These are phyloP conservation scores for Melanerpes aurifrons DNA, from an alignment of 2,113 vertebrate species.

Conservation along the genomic window DNA sequence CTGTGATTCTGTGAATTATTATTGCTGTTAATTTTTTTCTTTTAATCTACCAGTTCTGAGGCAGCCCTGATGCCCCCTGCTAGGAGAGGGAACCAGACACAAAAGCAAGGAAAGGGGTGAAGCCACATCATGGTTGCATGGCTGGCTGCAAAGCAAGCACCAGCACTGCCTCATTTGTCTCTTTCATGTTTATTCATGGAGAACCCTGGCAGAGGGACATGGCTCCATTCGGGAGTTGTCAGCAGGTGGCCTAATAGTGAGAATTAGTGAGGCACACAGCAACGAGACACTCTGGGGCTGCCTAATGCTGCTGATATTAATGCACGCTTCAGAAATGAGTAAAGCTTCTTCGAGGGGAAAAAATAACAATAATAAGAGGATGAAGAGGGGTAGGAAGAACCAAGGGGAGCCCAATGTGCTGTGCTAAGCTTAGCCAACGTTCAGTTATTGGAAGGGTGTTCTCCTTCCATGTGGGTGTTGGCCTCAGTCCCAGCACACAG, in stretches of 20 bases:
- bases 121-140: slow-evolving; percentile 58
- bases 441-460: rapidly evolving
- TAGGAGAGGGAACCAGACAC: slow-evolving; percentile 59
- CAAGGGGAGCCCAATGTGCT: background rate
- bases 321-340: slow-evolving; percentile 42
- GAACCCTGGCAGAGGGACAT: background rate
- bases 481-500: rapidly evolving
- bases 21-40: background rate
- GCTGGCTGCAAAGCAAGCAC: background rate
- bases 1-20: background rate
- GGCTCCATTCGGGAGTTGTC: slow-evolving; percentile 56
- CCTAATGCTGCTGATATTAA: slow-evolving; percentile 51
- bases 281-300: slow-evolving; percentile 18
- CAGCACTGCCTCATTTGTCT: slow-evolving; percentile 64
- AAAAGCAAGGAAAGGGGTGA: slow-evolving; percentile 69
- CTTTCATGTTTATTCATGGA: slow-evolving; percentile 64
- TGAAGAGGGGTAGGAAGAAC: background rate
- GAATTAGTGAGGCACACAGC: slow-evolving; percentile 69
- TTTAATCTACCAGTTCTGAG: slow-evolving; percentile 29
- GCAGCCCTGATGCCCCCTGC: slow-evolving; percentile 3
- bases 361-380: slow-evolving; percentile 23
- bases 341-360: slow-evolving; percentile 69
- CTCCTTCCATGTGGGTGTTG: rapidly evolving
- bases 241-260: slow-evolving; percentile 60
- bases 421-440: rapidly evolving